Percentiles rank a stretch among this genome's conserved stretches.
Evolutionary conservation across 2,797 vertebrate genomes (phyloP).

Genomic region (Micropoecilia bifurca): DNA sequence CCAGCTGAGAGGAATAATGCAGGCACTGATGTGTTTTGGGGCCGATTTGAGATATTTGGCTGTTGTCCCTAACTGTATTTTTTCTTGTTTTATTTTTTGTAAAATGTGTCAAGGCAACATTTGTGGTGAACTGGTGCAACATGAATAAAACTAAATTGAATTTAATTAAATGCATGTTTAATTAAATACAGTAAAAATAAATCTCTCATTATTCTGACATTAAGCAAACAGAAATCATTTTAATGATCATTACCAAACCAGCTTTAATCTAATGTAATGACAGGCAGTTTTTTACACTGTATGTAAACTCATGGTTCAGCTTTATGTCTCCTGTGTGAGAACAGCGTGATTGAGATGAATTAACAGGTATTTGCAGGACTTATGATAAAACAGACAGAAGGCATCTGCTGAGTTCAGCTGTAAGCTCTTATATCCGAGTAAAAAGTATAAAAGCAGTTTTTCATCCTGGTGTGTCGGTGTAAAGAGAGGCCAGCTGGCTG

Average conservation of each 20-base stretch:
- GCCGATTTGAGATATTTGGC: background rate
- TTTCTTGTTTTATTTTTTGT: too few relatives aligned
- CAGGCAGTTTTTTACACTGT: background rate
- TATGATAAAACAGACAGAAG: background rate
- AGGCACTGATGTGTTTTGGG: background rate
- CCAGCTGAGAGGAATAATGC: background rate
- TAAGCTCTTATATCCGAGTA: background rate
- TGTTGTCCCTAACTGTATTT: background rate
- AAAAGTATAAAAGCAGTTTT: background rate
- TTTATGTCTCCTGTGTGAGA: background rate
- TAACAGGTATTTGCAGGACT: background rate
- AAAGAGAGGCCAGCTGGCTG: background rate
- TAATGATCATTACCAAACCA: background rate
- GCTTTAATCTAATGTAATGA: background rate
- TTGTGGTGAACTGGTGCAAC: too few relatives aligned
- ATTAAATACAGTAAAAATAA: background rate
- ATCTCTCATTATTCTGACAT: background rate
- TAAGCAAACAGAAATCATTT: background rate
- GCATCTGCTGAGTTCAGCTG: background rate
- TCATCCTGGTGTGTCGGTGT: background rate
- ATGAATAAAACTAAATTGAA: too few relatives aligned
- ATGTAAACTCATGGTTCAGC: background rate
- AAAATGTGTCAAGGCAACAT: too few relatives aligned
- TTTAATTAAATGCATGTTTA: too few relatives aligned
- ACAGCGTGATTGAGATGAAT: background rate